Evolutionary conservation across 2,113 vertebrate species (phyloP).

Genomic region (Pedionomus torquatus): DNA sequence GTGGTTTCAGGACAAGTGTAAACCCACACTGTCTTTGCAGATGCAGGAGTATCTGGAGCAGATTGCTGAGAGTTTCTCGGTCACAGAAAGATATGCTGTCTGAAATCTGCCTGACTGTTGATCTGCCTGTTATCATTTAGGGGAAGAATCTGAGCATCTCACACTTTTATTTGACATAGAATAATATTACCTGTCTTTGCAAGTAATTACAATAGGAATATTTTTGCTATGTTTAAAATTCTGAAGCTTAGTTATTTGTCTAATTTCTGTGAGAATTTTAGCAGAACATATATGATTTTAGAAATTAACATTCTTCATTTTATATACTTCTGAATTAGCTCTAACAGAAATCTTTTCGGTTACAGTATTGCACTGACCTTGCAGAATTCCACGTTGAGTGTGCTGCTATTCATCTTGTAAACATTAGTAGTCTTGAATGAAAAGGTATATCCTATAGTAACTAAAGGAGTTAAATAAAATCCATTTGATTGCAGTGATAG

Average conservation of each 20-base stretch:
- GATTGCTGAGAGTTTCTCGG: slow-evolving; percentile 7
- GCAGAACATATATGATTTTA: not conserved
- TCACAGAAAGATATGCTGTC: slow-evolving; percentile 31
- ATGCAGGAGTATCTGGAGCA: not conserved
- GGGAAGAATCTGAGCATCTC: not conserved
- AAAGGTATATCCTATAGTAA: not conserved
- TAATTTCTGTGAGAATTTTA: slow-evolving; percentile 14
- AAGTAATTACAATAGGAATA: not conserved
- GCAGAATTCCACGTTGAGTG: slow-evolving; percentile 32
- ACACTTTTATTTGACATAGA: slow-evolving; percentile 28
- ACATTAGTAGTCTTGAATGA: slow-evolving; percentile 10
- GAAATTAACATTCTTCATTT: not conserved
- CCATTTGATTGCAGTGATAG: not conserved
- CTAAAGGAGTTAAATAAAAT: slow-evolving; percentile 4
- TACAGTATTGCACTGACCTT: slow-evolving; percentile 19
- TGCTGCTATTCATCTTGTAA: slow-evolving; percentile 1
- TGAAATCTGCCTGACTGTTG: not conserved
- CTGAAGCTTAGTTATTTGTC: slow-evolving; percentile 59
- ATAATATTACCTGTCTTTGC: slow-evolving; percentile 13
- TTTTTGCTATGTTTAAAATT: not conserved
- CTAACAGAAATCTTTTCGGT: not conserved
- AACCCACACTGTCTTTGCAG: not conserved
- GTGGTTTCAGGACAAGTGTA: not conserved
- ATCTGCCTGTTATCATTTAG: not conserved
- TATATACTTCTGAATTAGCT: not conserved